phyloP scores from a whole-genome alignment of 1,140 invertebrate genomes.

The Heterodera schachtii region DNA sequence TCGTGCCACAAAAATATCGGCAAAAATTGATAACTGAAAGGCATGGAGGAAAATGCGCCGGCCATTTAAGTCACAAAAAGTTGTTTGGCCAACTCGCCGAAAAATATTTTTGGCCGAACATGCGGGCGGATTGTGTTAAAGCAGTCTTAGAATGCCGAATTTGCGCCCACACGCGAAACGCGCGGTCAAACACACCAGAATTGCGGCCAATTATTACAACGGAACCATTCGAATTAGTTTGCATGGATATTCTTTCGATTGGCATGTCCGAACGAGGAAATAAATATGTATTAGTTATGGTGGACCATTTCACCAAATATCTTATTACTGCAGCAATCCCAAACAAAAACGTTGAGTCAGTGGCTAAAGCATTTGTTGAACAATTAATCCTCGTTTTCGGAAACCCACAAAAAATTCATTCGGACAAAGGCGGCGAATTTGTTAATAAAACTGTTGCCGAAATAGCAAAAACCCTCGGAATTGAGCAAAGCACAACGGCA shows the following conservation, averaged over 20 bases:
- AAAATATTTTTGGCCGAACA: slow-evolving; percentile 28
- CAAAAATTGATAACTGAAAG: slow-evolving; percentile 18
- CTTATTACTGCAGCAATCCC: too few relatives aligned
- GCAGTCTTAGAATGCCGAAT: neutral
- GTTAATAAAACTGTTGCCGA: too few relatives aligned
- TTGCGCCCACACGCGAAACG: neutral
- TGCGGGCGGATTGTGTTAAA: slow-evolving; percentile 4
- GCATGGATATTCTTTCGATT: too few relatives aligned
- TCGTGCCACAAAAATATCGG: slow-evolving; percentile 18
- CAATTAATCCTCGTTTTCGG: too few relatives aligned
- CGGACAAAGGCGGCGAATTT: too few relatives aligned
- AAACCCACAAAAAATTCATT: too few relatives aligned
- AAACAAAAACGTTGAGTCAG: too few relatives aligned
- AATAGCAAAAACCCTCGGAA: too few relatives aligned
- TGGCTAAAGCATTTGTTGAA: too few relatives aligned
- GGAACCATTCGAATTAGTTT: neutral
- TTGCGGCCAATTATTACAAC: neutral
- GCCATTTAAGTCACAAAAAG: slow-evolving; percentile 16
- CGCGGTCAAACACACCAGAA: neutral
- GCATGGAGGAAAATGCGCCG: slow-evolving; percentile 17
- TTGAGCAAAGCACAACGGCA: too few relatives aligned
- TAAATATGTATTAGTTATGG: neutral
- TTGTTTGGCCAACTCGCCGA: neutral
- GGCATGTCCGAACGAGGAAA: too few relatives aligned
- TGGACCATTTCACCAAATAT: too few relatives aligned